Evolutionary conservation across 2,113 vertebrate genomes (phyloP), one percentile per base, ranked within the genome.

Genomic region (Urocynchramus pylzowi): DNA sequence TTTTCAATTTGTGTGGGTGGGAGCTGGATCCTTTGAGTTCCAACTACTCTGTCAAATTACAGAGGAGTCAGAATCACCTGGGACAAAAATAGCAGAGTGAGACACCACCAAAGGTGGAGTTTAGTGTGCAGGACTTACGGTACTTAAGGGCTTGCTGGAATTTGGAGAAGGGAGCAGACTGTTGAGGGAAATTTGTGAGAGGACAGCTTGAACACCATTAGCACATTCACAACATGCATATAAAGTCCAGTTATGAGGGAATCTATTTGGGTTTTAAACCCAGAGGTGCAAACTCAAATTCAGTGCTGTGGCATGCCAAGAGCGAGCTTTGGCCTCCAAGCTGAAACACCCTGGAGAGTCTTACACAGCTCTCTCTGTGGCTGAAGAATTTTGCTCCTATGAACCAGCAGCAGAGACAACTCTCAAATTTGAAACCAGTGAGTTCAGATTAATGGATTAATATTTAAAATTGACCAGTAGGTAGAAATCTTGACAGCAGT

Each of bases 1-100:
- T 96, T 96, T 92, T 41, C 92, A 59, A 26, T 97, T 93, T 79
- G 28, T 44, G 68, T 76, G 83, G 64, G 90, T 80, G 80, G 83
- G 80, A 90, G 45, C 86, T 30, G 71, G 44, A 69, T 89, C 60
- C 45, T 89, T 68, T 35, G 77, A 88, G 68, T 82, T 79, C 60
- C 73, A 67, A 27, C 74, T 68, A 2, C 87, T 92, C 33, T 81
- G 65, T 77, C 20, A 93, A 93, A 79, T 86, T 20, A 33, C 39
- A 53, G 2, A 53, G 84, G 71, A 89, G 79, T 39, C n/a, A 89
- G 73, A 84, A 73, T 59, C 63, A 65, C 82, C 63, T 22, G 12
- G 47, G 70, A 73, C 73, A 87, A 35, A 90, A 86, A 53, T 5
- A 73, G n/a, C 65, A 37, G 87, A 74, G 79, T 27, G 64, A 73